Conservation (phyloP, 2,797 vertebrate species). For the Nannoperca obscura region DNA sequence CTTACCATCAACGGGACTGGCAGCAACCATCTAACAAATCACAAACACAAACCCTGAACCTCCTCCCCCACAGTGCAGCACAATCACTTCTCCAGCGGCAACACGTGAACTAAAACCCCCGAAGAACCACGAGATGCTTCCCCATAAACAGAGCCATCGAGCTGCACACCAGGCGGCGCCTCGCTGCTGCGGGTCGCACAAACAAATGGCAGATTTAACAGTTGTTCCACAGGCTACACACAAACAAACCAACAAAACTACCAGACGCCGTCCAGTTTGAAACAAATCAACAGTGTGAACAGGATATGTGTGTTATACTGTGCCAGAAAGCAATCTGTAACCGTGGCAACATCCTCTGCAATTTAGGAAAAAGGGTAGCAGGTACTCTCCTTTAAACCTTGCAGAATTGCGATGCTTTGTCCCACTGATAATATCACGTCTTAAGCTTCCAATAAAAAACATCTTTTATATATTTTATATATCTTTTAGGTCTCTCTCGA, state of each 20-base stretch:
- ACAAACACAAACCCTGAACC: constrained; percentile 42
- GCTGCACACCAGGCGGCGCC: constrained; percentile 27
- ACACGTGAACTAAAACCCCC: constrained; percentile 23
- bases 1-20: constrained; percentile 47
- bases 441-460: not conserved
- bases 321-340: not conserved
- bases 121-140: constrained; percentile 18
- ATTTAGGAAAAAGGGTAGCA: not conserved
- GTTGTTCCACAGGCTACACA: not conserved
- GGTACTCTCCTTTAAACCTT: not conserved
- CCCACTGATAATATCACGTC: not conserved
- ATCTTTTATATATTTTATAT: not conserved
- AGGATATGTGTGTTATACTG: constrained; percentile 6
- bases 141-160: constrained; percentile 52
- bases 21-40: constrained; percentile 49
- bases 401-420: constrained; percentile 32
- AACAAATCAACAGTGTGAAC: constrained; percentile 19
- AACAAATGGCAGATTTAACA: constrained; percentile 25
- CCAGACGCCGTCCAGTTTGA: not conserved
- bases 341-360: not conserved
- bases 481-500: not conserved
- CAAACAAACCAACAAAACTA: not conserved
- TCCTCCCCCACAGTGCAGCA: constrained; percentile 40
- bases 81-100: constrained; percentile 34
- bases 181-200: not conserved